Percentiles rank a stretch among this genome's conserved stretches.
phyloP scores from a whole-genome alignment of 2,113 vertebrate species.

The Genyomyrus donnyi region DNA sequence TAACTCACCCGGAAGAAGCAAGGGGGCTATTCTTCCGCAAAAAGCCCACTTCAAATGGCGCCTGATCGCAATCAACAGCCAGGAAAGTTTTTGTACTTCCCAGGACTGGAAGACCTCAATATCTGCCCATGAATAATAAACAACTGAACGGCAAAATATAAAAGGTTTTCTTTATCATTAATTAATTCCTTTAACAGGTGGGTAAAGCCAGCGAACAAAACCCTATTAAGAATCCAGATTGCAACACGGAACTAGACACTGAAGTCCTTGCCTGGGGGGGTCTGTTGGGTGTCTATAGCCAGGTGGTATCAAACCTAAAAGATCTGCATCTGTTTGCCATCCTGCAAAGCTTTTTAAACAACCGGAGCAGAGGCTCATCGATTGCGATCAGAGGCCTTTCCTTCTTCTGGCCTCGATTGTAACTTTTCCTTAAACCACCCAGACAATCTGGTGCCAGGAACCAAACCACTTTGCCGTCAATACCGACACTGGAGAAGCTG shows the following conservation, averaged over 20 bases:
- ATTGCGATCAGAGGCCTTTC: constrained; percentile 56
- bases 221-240: constrained; percentile 28
- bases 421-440: constrained; percentile 63
- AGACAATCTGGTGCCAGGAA: constrained; percentile 73
- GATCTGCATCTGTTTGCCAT: constrained; percentile 41
- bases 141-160: constrained; percentile 45
- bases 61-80: constrained; percentile 62
- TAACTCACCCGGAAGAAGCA: constrained; percentile 47
- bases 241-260: constrained; percentile 7
- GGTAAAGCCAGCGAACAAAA: constrained; percentile 34
- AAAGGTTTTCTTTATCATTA: constrained; percentile 39
- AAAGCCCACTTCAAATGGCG: constrained; percentile 64
- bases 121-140: constrained; percentile 80
- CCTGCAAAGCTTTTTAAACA: constrained; percentile 60
- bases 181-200: constrained; percentile 49
- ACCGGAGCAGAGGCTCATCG: constrained; percentile 62
- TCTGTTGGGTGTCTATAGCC: constrained; percentile 15
- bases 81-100: constrained; percentile 51
- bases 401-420: constrained; percentile 62
- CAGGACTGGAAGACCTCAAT: constrained; percentile 51
- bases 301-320: constrained; percentile 33
- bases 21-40: constrained; percentile 46
- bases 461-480: constrained; percentile 59
- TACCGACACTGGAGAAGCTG: constrained; percentile 51
- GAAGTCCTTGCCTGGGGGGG: constrained; percentile 10